These are phyloP conservation scores for Micrastur ruficollis DNA, from an alignment of 2,797 vertebrate species.

Conservation along the genomic window DNA sequence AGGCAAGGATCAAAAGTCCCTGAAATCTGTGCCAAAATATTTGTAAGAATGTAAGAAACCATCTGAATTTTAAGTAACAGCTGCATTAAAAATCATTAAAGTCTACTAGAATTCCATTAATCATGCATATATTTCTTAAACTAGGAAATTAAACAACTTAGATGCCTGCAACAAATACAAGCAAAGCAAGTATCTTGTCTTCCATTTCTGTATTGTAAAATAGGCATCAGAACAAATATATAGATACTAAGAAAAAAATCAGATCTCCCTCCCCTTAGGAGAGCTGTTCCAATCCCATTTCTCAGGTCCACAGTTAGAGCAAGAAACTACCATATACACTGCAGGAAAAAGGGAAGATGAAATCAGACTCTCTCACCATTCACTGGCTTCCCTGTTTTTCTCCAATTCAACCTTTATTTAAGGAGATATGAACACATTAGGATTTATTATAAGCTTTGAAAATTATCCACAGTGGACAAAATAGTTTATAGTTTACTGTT, in stretches of 20 bases:
- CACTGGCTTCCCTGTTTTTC: background rate
- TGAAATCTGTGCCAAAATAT: background rate
- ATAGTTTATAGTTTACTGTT: background rate
- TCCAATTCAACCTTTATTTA: background rate
- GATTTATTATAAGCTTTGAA: background rate
- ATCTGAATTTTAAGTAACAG: background rate
- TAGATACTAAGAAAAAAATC: background rate
- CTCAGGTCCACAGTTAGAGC: background rate
- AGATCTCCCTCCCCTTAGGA: background rate
- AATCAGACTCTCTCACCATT: background rate
- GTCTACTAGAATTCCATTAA: background rate
- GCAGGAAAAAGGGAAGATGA: background rate
- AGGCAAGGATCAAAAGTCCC: background rate
- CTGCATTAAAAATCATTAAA: background rate
- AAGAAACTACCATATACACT: background rate
- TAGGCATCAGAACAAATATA: background rate
- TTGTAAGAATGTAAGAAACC: background rate
- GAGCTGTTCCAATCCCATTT: background rate
- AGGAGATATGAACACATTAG: background rate
- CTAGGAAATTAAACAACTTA: background rate
- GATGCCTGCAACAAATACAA: background rate
- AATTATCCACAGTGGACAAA: background rate
- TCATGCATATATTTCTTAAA: background rate
- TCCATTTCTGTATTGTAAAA: background rate
- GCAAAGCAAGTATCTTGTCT: background rate